A percentile compares a stretch with the other conserved stretches of the same genome.
These are phyloP conservation scores for Lasioglossum pauxillum DNA, from an alignment of 2,888 invertebrate species.

Conservation along the genomic window DNA sequence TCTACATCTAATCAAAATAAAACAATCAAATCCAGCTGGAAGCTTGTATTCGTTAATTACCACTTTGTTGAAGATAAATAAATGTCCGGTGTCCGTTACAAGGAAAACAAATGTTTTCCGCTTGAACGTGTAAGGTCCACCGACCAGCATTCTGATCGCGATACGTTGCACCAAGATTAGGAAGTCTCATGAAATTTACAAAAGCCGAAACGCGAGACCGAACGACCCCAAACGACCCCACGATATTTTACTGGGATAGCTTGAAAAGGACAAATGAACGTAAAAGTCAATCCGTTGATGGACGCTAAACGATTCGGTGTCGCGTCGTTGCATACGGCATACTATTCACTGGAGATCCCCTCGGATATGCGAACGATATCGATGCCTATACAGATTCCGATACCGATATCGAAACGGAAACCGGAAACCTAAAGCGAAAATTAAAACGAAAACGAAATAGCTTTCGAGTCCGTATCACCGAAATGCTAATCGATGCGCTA, in stretches of 20 bases:
- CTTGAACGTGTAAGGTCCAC: background rate
- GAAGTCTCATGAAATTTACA: background rate
- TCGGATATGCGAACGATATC: conserved; percentile 54
- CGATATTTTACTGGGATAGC: background rate
- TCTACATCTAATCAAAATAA: too few relatives aligned
- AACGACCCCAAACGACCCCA: background rate
- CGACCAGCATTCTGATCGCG: background rate
- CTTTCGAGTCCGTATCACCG: conserved; percentile 34
- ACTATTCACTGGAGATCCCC: conserved; percentile 32
- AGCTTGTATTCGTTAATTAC: too few relatives aligned
- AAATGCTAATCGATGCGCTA: conserved; percentile 69
- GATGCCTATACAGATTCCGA: background rate
- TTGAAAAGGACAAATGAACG: conserved; percentile 16
- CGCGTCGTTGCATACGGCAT: conserved; percentile 32
- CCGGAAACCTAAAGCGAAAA: background rate
- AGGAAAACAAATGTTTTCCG: background rate
- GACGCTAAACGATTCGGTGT: conserved; percentile 17
- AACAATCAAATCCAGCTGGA: too few relatives aligned
- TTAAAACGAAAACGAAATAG: conserved; percentile 29
- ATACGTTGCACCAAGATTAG: background rate
- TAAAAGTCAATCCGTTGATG: conserved; percentile 19
- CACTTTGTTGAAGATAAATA: too few relatives aligned
- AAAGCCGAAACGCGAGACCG: background rate
- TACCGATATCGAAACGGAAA: conserved; percentile 34
- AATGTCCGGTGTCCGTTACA: background rate